phyloP scores from a whole-genome alignment of 2,797 vertebrate genomes.

The Netta rufina region DNA sequence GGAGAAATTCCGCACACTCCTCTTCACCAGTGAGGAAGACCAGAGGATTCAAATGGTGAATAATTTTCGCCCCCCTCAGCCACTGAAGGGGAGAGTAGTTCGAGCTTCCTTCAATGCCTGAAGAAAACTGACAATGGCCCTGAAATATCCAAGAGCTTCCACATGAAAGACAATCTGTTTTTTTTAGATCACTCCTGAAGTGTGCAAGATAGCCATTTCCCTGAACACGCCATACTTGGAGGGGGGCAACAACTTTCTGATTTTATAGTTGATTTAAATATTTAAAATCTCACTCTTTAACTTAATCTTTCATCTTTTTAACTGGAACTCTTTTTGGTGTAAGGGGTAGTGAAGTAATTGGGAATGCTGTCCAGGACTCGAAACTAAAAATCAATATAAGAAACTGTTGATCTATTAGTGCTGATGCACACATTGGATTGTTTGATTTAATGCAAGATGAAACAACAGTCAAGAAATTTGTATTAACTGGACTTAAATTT shows the following conservation, averaged over 20 bases:
- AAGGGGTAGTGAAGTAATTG: background rate
- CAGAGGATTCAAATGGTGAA: constrained; percentile 91
- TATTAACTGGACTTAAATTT: background rate
- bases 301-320: background rate
- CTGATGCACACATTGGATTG: background rate
- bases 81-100: constrained; percentile 90
- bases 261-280: background rate
- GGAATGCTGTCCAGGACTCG: background rate
- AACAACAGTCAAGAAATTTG: background rate
- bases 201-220: background rate
- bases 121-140: background rate
- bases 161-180: constrained; percentile 8
- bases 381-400: background rate
- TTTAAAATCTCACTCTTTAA: background rate
- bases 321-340: background rate
- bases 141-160: constrained; percentile 74
- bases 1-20: constrained; percentile 91
- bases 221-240: background rate
- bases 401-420: background rate
- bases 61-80: constrained; percentile 94
- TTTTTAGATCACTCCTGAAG: background rate
- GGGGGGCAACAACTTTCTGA: background rate
- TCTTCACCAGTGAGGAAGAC: constrained; percentile 86
- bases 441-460: background rate
- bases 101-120: constrained; percentile 86